A percentile compares a stretch with the other conserved stretches of the same genome.
Evolutionary conservation across 2,888 invertebrate genomes (phyloP).

Genomic region (Pseudococcus jackbeardsleyi): DNA sequence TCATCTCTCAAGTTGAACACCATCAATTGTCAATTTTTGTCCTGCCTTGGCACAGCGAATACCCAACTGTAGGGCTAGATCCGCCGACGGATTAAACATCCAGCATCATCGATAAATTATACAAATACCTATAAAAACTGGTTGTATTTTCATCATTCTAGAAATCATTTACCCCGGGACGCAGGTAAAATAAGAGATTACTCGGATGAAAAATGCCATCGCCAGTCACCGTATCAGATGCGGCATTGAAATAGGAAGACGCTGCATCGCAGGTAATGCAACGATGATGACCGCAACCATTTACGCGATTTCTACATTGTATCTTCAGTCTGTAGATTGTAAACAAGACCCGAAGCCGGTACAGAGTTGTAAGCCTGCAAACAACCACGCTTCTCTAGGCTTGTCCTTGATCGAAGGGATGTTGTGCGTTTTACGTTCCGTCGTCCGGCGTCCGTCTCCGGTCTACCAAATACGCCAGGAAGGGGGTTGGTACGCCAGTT

Average conservation of each 20-base stretch:
- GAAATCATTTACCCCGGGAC: constrained; percentile 1
- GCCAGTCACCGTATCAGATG: neutral
- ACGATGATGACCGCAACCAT: constrained; percentile 54
- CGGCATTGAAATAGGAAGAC: neutral
- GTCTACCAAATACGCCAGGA: constrained; percentile 31
- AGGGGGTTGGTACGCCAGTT: constrained; percentile 59
- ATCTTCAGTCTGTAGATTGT: neutral
- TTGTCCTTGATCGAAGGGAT: constrained; percentile 64
- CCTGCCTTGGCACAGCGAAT: no score
- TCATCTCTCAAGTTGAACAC: no score
- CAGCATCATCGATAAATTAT: no score
- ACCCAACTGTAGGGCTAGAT: no score
- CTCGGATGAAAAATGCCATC: constrained; percentile 35
- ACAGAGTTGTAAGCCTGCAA: neutral
- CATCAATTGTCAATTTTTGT: no score
- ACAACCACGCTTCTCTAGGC: constrained; percentile 41
- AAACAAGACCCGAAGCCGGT: constrained; percentile 34
- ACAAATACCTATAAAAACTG: constrained; percentile 4
- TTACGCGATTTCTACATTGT: neutral
- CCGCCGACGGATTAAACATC: no score
- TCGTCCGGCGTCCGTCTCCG: neutral
- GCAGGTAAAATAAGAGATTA: constrained; percentile 50
- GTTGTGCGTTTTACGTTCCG: constrained; percentile 60
- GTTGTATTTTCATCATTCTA: neutral
- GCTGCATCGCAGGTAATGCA: constrained; percentile 1